phyloP scores from a whole-genome alignment of 2,888 invertebrate species.

The Pogonocherus hispidulus region DNA sequence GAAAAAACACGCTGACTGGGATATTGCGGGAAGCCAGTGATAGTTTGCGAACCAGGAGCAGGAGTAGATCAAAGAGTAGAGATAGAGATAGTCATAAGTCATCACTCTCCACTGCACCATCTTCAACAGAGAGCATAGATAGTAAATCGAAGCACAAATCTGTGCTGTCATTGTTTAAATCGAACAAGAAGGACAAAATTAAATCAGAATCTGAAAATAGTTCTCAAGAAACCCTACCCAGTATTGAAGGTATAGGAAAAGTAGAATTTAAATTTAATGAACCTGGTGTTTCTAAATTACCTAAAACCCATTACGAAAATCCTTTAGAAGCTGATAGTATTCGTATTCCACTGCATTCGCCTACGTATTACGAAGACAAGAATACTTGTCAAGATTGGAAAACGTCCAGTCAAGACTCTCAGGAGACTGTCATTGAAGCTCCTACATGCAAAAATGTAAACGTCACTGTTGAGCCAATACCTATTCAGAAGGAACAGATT shows the following conservation, averaged over 20 bases:
- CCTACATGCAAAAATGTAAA: slow-evolving; percentile 47
- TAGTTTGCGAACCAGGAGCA: slow-evolving; percentile 61
- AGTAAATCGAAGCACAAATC: slow-evolving; percentile 74
- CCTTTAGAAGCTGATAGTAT: slow-evolving; percentile 76
- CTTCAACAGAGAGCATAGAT: slow-evolving; percentile 67
- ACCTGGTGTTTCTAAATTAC: slow-evolving; percentile 35
- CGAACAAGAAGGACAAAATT: slow-evolving; percentile 70
- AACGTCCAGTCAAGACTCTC: slow-evolving; percentile 69
- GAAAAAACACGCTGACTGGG: slow-evolving; percentile 63
- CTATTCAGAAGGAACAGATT: slow-evolving; percentile 49
- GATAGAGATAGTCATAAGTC: slow-evolving; percentile 69
- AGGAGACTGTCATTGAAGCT: slow-evolving; percentile 70
- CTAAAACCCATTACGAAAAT: slow-evolving; percentile 74
- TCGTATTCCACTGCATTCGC: slow-evolving; percentile 82
- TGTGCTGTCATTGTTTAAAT: slow-evolving; percentile 78
- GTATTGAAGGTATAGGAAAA: slow-evolving; percentile 68
- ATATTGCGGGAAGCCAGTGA: slow-evolving; percentile 65
- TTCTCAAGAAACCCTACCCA: slow-evolving; percentile 57
- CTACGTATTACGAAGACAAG: slow-evolving; percentile 75
- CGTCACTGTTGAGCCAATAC: slow-evolving; percentile 48
- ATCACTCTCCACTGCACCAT: slow-evolving; percentile 71
- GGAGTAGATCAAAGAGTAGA: slow-evolving; percentile 76
- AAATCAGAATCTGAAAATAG: slow-evolving; percentile 51
- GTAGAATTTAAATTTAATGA: slow-evolving; percentile 64
- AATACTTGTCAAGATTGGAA: slow-evolving; percentile 61